phyloP scores from a whole-genome alignment of 2,888 invertebrate genomes.

The Lasioglossum villosulum region DNA sequence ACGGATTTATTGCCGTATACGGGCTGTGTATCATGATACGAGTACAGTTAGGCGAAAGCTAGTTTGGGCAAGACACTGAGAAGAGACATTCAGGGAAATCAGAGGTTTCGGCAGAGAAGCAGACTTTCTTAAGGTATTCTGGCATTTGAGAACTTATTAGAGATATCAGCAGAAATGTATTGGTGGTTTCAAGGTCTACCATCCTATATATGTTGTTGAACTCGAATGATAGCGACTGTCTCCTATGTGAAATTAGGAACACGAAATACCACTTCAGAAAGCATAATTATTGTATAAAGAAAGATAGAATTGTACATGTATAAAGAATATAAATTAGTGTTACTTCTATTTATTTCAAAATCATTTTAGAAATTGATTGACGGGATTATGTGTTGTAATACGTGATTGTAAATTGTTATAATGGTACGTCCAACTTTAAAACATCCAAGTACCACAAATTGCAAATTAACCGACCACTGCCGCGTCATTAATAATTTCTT shows the following conservation, averaged over 20 bases:
- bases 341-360: no score
- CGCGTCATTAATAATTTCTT: neutral
- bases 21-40: neutral
- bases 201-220: neutral
- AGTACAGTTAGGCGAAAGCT: neutral
- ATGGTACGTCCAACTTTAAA: neutral
- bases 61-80: neutral
- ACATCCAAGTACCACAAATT: neutral
- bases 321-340: no score
- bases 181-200: neutral
- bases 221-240: neutral
- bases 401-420: no score
- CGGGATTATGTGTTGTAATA: no score
- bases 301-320: no score
- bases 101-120: neutral
- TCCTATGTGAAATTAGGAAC: neutral
- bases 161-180: neutral
- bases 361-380: no score
- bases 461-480: neutral
- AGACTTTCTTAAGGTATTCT: neutral
- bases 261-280: neutral
- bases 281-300: neutral
- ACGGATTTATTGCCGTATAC: slow-evolving; percentile 3
- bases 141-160: neutral
- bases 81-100: neutral